Percentiles rank a stretch among this genome's conserved stretches.
phyloP scores from a whole-genome alignment of 2,797 vertebrate genomes.

The Rhinophrynus dorsalis region DNA sequence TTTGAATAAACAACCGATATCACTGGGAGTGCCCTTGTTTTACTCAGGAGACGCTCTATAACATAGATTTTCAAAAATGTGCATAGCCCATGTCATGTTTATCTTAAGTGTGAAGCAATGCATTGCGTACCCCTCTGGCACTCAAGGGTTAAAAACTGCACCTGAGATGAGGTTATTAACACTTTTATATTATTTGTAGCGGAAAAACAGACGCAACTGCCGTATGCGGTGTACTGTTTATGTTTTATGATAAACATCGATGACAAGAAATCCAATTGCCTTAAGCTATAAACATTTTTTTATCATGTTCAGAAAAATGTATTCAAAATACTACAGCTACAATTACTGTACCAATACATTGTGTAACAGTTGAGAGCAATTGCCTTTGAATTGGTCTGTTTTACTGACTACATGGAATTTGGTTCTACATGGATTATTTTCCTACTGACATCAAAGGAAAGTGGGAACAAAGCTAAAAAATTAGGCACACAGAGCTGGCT shows the following conservation, averaged over 20 bases:
- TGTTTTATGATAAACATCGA: background rate
- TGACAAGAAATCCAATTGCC: background rate
- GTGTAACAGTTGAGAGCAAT: background rate
- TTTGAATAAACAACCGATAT: too few species aligned
- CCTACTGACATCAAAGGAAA: slow-evolving; percentile 36
- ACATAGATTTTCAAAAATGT: too few species aligned
- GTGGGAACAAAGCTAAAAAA: slow-evolving; percentile 37
- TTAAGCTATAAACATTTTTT: background rate
- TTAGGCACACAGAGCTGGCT: slow-evolving; percentile 17
- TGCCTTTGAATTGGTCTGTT: slow-evolving; percentile 21
- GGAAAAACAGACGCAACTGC: slow-evolving; percentile 3
- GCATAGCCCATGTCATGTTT: slow-evolving; percentile 12
- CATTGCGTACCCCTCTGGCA: too few species aligned
- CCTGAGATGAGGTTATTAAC: slow-evolving; percentile 35
- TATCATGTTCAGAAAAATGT: background rate
- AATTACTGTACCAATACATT: background rate
- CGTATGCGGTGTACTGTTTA: slow-evolving; percentile 1
- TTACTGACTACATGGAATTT: slow-evolving; percentile 15
- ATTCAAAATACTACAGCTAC: background rate
- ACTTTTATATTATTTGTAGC: slow-evolving; percentile 27
- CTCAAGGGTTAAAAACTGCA: slow-evolving; percentile 11
- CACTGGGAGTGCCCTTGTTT: too few species aligned
- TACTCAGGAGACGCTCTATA: too few species aligned
- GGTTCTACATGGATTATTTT: slow-evolving; percentile 27
- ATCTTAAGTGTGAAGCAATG: slow-evolving; percentile 11